These are phyloP conservation scores for Pachyrhynchus sulphureomaculatus DNA, from an alignment of 1,140 invertebrate genomes.

Conservation along the genomic window DNA sequence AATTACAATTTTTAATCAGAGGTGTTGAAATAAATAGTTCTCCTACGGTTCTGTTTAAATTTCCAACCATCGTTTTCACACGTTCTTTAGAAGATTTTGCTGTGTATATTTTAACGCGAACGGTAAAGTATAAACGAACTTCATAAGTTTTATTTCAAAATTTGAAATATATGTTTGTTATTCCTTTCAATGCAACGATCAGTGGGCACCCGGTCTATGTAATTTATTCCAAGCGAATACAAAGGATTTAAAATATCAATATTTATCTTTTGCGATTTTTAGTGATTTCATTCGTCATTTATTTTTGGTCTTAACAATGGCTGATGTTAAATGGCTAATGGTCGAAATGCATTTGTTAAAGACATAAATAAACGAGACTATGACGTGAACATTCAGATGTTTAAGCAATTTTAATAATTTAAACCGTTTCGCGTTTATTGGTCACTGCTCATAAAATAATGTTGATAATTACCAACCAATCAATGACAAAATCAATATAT, in stretches of 20 bases:
- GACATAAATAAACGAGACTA: too few relatives aligned
- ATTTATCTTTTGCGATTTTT: slow-evolving; percentile 7
- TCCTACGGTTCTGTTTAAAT: background rate
- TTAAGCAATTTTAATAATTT: too few relatives aligned
- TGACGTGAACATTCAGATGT: too few relatives aligned
- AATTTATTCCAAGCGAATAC: slow-evolving; percentile 9
- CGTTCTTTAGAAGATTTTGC: slow-evolving; percentile 13
- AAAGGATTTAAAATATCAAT: slow-evolving; percentile 12
- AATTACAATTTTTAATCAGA: slow-evolving; percentile 3
- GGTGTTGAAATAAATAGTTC: slow-evolving; percentile 14
- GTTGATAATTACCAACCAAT: too few relatives aligned
- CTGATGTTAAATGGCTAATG: background rate
- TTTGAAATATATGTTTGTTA: slow-evolving; percentile 25
- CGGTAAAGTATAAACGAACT: slow-evolving; percentile 15
- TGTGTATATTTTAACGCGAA: slow-evolving; percentile 10
- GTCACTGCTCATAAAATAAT: too few relatives aligned
- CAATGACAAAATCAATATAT: too few relatives aligned
- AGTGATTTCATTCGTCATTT: background rate
- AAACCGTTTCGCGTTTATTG: too few relatives aligned
- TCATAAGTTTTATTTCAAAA: slow-evolving; percentile 9
- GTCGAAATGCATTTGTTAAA: background rate
- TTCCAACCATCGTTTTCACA: slow-evolving; percentile 18
- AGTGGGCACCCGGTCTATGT: slow-evolving; percentile 26
- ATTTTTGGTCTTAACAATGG: background rate
- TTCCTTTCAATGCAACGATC: slow-evolving; percentile 26